phyloP scores from a whole-genome alignment of 2,797 vertebrate genomes.

The Crocodylus rhombifer region DNA sequence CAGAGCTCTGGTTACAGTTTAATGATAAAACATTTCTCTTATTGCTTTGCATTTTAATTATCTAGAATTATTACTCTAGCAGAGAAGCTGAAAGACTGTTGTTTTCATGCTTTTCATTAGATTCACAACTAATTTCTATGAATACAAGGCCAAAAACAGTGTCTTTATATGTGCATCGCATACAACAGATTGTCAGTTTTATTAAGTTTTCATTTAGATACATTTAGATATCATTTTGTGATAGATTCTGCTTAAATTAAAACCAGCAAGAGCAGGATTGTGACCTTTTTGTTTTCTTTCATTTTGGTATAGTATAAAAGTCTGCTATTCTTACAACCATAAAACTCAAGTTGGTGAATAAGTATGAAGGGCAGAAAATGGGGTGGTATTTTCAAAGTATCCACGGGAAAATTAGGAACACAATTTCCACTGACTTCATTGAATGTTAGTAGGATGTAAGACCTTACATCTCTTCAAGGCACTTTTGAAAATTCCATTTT shows the following conservation, averaged over 20 bases:
- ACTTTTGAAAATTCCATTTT: not conserved
- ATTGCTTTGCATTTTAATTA: slow-evolving; percentile 81
- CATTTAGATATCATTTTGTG: not conserved
- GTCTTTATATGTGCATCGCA: not conserved
- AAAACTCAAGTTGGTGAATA: not conserved
- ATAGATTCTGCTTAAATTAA: not conserved
- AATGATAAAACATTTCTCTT: slow-evolving; percentile 78
- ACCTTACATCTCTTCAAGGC: not conserved
- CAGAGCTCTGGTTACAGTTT: slow-evolving; percentile 78
- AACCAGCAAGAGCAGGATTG: not conserved
- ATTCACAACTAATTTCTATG: slow-evolving; percentile 16
- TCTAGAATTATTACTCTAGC: slow-evolving; percentile 59
- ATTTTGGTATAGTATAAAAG: fast-evolving
- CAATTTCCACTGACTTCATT: not conserved
- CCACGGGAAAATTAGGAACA: not conserved
- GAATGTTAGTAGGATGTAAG: not conserved
- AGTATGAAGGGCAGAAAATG: not conserved
- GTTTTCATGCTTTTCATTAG: slow-evolving; percentile 65
- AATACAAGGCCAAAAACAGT: slow-evolving; percentile 46
- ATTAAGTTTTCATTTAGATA: slow-evolving; percentile 27
- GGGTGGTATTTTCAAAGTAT: not conserved
- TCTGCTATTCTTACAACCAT: not conserved
- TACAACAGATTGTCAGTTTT: slow-evolving; percentile 21
- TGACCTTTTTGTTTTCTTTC: not conserved
- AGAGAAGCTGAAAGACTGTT: slow-evolving; percentile 43